These are phyloP conservation scores for Thalassoma bifasciatum DNA, from an alignment of 2,113 vertebrate species.

Conservation along the genomic window DNA sequence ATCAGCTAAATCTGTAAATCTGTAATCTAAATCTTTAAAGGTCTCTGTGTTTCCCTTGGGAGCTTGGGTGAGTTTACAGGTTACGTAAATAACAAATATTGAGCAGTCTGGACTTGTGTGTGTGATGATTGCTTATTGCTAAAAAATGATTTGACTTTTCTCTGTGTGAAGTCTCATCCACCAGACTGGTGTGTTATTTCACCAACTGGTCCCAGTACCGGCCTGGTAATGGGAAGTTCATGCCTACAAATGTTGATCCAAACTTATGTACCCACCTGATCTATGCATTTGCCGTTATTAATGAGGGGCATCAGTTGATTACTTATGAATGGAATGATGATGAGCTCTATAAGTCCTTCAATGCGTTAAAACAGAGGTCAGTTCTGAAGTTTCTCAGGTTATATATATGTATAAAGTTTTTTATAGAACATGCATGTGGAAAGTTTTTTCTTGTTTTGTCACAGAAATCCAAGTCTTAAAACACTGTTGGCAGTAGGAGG, in stretches of 20 bases:
- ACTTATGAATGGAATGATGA: conserved; percentile 87
- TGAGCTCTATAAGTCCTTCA: conserved; percentile 83
- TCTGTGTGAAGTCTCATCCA: conserved; percentile 71
- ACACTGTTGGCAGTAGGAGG: conserved; percentile 88
- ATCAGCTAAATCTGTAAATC: conserved; percentile 23
- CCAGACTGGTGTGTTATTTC: conserved; percentile 88
- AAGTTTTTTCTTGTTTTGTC: conserved; percentile 3
- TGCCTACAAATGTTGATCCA: conserved; percentile 82
- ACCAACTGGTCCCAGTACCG: conserved; percentile 90
- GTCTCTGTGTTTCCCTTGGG: conserved; percentile 47
- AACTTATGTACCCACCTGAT: conserved; percentile 86
- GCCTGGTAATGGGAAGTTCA: conserved; percentile 77
- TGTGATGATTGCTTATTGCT: background rate
- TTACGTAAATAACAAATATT: background rate
- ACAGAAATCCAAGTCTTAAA: conserved; percentile 85
- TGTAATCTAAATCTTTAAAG: too few species aligned
- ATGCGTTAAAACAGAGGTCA: conserved; percentile 84
- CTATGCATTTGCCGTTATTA: conserved; percentile 88
- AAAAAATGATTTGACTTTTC: background rate
- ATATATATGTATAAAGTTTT: background rate
- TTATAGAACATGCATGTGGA: background rate
- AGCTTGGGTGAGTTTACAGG: conserved; percentile 63
- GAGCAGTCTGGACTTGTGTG: background rate
- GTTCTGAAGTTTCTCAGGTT: background rate
- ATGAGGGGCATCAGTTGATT: conserved; percentile 80